phyloP scores from a whole-genome alignment of 2,797 vertebrate species.

The Schizopygopsis malacanthus region DNA sequence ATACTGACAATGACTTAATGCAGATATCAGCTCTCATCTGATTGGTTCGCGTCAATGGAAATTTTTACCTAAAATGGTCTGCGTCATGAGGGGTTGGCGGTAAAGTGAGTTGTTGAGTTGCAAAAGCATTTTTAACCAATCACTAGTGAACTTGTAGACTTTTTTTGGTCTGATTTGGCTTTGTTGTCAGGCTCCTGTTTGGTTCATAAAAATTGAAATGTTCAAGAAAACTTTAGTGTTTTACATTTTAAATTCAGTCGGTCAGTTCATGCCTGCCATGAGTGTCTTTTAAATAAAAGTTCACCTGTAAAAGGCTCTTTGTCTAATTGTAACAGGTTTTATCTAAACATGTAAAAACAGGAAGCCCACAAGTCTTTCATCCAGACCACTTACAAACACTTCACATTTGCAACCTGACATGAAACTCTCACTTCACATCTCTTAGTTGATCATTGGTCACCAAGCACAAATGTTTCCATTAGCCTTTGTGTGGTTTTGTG shows the following conservation, averaged over 20 bases:
- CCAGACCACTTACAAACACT: background rate
- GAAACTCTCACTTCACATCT: background rate
- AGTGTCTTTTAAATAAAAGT: background rate
- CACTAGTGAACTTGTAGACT: background rate
- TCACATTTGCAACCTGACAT: background rate
- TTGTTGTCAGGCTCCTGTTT: background rate
- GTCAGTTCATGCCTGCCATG: background rate
- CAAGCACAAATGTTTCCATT: slow-evolving; percentile 6
- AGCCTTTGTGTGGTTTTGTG: background rate
- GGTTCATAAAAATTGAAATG: background rate
- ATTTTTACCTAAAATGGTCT: background rate
- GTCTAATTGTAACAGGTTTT: background rate
- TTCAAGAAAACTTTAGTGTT: background rate
- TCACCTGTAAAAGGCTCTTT: background rate
- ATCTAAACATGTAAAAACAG: slow-evolving; percentile 4
- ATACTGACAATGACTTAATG: background rate
- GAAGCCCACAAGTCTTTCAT: background rate
- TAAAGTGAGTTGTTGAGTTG: background rate
- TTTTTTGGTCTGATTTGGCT: background rate
- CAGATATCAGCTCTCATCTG: background rate
- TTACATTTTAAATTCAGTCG: background rate
- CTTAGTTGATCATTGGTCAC: background rate
- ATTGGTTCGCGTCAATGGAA: slow-evolving; percentile 41
- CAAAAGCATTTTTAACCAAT: background rate
- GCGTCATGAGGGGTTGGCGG: background rate